A percentile compares a stretch with the other conserved stretches of the same genome.
Evolutionary conservation across 2,888 invertebrate species (phyloP).

Genomic region (Amphipyra berbera): DNA sequence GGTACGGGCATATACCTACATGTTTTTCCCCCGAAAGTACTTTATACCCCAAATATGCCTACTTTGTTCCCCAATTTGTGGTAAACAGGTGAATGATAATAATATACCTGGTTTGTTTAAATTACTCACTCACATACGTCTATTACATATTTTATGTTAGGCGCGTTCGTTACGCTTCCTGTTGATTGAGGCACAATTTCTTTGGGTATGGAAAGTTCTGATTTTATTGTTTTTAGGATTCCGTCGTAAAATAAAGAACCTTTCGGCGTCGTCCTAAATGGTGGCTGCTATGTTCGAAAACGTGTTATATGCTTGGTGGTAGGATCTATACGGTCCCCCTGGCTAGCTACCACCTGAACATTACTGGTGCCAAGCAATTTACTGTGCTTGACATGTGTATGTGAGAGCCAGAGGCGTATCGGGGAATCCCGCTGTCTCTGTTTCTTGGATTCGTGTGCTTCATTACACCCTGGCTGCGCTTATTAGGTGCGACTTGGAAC

Average conservation of each 20-base stretch:
- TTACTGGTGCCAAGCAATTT: too few species aligned
- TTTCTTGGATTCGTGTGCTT: too few species aligned
- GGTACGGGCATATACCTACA: constrained; percentile 11
- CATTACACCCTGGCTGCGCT: too few species aligned
- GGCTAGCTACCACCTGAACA: too few species aligned
- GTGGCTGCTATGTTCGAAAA: too few species aligned
- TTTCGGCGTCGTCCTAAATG: background rate
- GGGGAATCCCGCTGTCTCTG: too few species aligned
- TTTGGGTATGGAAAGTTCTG: constrained; percentile 15
- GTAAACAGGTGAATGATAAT: constrained; percentile 2
- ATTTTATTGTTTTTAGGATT: constrained; percentile 15
- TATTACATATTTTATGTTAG: constrained; percentile 48
- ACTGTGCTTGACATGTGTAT: too few species aligned
- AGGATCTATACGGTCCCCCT: too few species aligned
- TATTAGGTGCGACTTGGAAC: too few species aligned
- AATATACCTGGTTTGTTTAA: constrained; percentile 24
- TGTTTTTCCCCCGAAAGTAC: constrained; percentile 14
- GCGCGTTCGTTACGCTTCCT: constrained; percentile 26
- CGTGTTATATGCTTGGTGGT: too few species aligned
- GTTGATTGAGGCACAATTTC: constrained; percentile 44
- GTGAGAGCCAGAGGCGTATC: too few species aligned
- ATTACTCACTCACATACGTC: constrained; percentile 38
- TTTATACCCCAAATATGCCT: constrained; percentile 20
- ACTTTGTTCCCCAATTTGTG: constrained; percentile 32
- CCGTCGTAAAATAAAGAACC: background rate